Evolutionary conservation across 2,888 invertebrate genomes (phyloP), one percentile per base, ranked within the genome.

Genomic region (Merodon equestris): DNA sequence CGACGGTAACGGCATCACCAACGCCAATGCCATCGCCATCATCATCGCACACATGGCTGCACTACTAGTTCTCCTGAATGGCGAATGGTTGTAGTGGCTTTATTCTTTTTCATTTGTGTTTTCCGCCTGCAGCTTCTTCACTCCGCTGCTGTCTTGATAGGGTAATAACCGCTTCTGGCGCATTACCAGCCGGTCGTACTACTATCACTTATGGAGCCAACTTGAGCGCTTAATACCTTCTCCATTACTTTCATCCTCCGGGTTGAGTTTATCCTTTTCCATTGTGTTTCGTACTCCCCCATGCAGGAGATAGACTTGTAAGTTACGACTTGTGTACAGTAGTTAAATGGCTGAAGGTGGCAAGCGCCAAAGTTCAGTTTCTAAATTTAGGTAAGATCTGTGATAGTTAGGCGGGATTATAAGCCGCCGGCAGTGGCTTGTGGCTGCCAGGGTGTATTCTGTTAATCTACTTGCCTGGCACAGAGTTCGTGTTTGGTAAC

Each of bases 161-260:
- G 68, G 79, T 79, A 79, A 79, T 79, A 79, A 79, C 79, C 68
- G 79, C 79, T 79, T 74, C 74, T 74, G 74, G 74, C 79, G 74
- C 68, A 74, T 79, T 79, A 74, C 79, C 79, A 79, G 50, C 36
- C 79, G 74, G 50, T 38, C 51, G 48, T 63, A 56, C 47, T 68
- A 34, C 79, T 74, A 79, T 79, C 73, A 68, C 67, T 79, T 79
- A 73, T 68, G 64, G 64, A 74, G 54, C 63, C 70, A 79, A 79
- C 74, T 79, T 79, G 63, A 79, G 70, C 68, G 60, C 68, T 74
- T 74, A 77, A 77, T 73, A 77, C 67, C 61, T 68, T 58, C 34
- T 47, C 77, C 51, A 72, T 67, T 73, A 72, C 67, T 60, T 36
- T 38, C 53, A 53, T 53, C 57, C 72, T 61, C 9, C 5, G 51